Conservation (phyloP, 2,888 invertebrate genomes). For the Oxystoma pomonae region DNA sequence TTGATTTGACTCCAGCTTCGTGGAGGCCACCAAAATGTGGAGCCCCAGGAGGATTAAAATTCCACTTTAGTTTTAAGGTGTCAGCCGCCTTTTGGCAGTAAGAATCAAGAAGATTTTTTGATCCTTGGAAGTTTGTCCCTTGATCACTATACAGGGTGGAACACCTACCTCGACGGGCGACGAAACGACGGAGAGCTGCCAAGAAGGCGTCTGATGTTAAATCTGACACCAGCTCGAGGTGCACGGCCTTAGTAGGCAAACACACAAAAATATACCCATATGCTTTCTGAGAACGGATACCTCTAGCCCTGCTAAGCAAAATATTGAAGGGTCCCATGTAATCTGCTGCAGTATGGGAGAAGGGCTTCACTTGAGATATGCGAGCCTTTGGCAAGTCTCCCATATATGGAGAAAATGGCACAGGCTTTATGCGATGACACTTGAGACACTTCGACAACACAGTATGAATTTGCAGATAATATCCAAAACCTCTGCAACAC, state of each 20-base stretch:
- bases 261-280: not conserved
- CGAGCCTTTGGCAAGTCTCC: not conserved
- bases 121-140: too few species aligned
- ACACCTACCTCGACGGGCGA: too few species aligned
- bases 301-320: not conserved
- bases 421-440: not conserved
- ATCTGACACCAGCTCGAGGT: not conserved
- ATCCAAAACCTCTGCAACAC: not conserved
- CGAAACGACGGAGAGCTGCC: too few species aligned
- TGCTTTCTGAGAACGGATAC: not conserved
- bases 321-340: not conserved
- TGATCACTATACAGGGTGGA: too few species aligned
- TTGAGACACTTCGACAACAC: not conserved
- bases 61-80: too few species aligned
- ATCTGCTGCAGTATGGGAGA: not conserved
- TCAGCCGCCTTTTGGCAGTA: too few species aligned
- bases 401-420: not conserved
- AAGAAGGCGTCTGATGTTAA: not conserved
- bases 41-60: too few species aligned
- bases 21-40: too few species aligned
- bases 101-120: too few species aligned
- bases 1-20: too few species aligned
- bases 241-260: not conserved
- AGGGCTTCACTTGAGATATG: not conserved
- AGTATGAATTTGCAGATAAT: not conserved